Evolutionary conservation across 2,888 invertebrate species (phyloP).

Genomic region (Physocephala rufipes): DNA sequence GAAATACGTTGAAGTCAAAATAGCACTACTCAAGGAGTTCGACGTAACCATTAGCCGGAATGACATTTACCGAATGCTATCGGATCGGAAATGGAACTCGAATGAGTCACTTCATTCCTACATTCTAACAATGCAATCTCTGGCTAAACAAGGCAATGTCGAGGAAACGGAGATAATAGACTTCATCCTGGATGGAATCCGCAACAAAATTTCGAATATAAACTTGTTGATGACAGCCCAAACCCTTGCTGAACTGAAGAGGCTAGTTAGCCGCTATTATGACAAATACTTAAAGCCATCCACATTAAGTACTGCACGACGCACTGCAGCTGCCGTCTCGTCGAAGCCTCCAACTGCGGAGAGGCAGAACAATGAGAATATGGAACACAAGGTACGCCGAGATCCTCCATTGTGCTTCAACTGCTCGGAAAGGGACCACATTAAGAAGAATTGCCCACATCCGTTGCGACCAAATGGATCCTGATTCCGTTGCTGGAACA

Average conservation of each 20-base stretch:
- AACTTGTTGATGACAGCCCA: conserved; percentile 14
- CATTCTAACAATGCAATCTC: conserved; percentile 21
- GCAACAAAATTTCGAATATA: conserved; percentile 11
- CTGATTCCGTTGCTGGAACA: not conserved
- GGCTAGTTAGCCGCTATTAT: conserved; percentile 11
- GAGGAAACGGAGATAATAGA: conserved; percentile 28
- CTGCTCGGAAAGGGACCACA: conserved; percentile 28
- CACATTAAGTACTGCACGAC: not conserved
- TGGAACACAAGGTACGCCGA: not conserved
- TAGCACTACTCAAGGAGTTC: conserved; percentile 35
- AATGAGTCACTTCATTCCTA: conserved; percentile 27
- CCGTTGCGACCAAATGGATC: not conserved
- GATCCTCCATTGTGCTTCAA: conserved; percentile 16
- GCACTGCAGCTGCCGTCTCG: not conserved
- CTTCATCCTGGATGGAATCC: conserved; percentile 31
- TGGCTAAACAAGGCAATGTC: conserved; percentile 28
- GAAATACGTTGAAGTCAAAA: conserved; percentile 18
- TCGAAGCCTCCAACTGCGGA: not conserved
- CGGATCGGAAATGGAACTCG: not conserved
- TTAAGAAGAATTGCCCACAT: conserved; percentile 25
- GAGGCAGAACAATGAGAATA: not conserved
- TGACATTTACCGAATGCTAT: conserved; percentile 32
- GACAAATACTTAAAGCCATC: conserved; percentile 20
- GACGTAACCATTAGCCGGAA: conserved; percentile 26
- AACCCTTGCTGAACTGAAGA: conserved; percentile 16